These are phyloP conservation scores for Byasa hedistus DNA, from an alignment of 2,888 invertebrate species.

Conservation along the genomic window DNA sequence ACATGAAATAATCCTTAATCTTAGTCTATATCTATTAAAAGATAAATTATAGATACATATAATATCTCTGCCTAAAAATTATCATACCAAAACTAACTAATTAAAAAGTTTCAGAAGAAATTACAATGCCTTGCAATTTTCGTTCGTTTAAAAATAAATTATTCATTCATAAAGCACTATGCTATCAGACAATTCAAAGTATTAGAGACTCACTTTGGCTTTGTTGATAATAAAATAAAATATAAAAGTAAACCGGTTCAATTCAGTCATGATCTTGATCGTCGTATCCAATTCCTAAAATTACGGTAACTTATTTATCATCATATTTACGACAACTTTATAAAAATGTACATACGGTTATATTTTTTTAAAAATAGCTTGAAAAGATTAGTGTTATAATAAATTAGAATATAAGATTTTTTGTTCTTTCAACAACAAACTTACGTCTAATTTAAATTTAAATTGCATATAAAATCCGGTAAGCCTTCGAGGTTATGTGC, in stretches of 20 bases:
- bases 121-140: too few species aligned
- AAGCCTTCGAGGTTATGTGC: too few species aligned
- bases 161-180: neutral
- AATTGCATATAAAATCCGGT: too few species aligned
- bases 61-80: too few species aligned
- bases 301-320: neutral
- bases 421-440: too few species aligned
- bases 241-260: constrained; percentile 26
- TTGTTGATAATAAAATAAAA: constrained; percentile 18
- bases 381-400: neutral
- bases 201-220: constrained; percentile 19
- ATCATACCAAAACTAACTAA: too few species aligned
- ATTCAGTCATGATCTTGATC: constrained; percentile 11
- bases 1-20: too few species aligned
- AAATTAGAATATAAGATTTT: too few species aligned
- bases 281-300: constrained; percentile 4
- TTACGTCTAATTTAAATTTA: too few species aligned
- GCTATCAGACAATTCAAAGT: constrained; percentile 1
- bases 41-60: too few species aligned
- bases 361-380: neutral
- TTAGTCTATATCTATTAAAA: too few species aligned
- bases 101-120: too few species aligned
- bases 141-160: neutral
- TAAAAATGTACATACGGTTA: neutral
- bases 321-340: neutral